Evolutionary conservation across 1,140 invertebrate species (phyloP), one percentile per base, ranked within the genome.

Genomic region (Maconellicoccus hirsutus): DNA sequence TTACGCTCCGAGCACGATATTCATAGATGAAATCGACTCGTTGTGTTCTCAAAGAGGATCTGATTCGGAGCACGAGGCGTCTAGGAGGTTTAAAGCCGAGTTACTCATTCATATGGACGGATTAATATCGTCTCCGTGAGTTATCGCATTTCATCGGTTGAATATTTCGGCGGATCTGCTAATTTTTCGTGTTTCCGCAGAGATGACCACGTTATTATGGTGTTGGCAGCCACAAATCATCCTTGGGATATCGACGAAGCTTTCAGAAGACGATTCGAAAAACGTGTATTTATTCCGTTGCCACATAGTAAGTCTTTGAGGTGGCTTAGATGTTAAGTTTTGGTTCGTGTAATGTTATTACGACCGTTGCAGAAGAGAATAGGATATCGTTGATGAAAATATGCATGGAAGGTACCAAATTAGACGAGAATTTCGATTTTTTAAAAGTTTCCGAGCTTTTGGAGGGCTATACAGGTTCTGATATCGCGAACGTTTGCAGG

Each of bases 171-270:
- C 29, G 4, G 29, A 33, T 33, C 29, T 33, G 29, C n/a, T 33
- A 33, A 33, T 52, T 52, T 52, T 52, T 16, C n/a, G 6, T 38
- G 6, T 61, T 19, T 19, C 21, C 21, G 7, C 59, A 66, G 61
- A 66, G 61, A 66, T 66, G 61, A 26, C 16, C 21, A 66, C 22
- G 61, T 66, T 1, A 84, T 89, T 0, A 86, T 88, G 81, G 85
- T 89, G 6, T 77, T 89, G 14, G 87, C 85, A 38, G 88, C 88
- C 14, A 90, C 88, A 1, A 89, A 89, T 78, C 87, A 87, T 78
- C 88, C 88, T 1, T 90, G 88, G 88, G 86, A 88, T 75, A 81
- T 89, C 66, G 88, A 90, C 76, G 87, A 89, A 75, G 88, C 87
- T 23, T 80, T 89, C 52, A 77, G 86, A 69, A 79, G 88, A 74